A percentile compares a stretch with the other conserved stretches of the same genome.
These are phyloP conservation scores for Spheniscus mendiculus DNA, from an alignment of 2,113 vertebrate genomes.

Conservation along the genomic window DNA sequence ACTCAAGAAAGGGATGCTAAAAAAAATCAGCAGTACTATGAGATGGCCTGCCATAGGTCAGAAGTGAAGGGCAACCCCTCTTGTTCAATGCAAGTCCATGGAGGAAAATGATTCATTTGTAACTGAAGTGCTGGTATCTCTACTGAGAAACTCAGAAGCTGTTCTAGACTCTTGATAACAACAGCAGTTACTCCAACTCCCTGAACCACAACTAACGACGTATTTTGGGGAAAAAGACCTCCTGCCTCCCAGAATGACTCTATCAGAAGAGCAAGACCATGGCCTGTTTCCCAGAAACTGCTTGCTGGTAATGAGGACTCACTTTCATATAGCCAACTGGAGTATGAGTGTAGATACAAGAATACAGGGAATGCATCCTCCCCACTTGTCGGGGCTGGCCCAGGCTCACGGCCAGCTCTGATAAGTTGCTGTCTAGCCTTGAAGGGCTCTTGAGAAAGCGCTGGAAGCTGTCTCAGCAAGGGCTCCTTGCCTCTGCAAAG, in stretches of 20 bases:
- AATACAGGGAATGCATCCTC: not conserved
- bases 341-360: not conserved
- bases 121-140: not conserved
- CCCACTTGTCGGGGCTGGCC: fast-evolving
- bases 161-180: not conserved
- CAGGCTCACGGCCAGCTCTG: not conserved
- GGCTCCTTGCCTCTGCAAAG: no score
- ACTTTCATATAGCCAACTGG: no score
- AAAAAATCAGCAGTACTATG: not conserved
- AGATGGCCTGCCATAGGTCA: not conserved
- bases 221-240: not conserved
- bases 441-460: not conserved
- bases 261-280: not conserved
- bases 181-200: not conserved
- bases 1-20: not conserved
- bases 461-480: no score
- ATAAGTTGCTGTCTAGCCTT: not conserved
- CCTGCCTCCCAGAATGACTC: not conserved
- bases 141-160: not conserved
- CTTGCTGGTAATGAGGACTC: not conserved
- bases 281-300: not conserved
- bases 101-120: fast-evolving
- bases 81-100: not conserved
- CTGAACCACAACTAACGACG: not conserved
- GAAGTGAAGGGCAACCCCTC: not conserved